A percentile compares a stretch with the other conserved stretches of the same genome.
Evolutionary conservation across 2,888 invertebrate genomes (phyloP).

Genomic region (Zygaena filipendulae): DNA sequence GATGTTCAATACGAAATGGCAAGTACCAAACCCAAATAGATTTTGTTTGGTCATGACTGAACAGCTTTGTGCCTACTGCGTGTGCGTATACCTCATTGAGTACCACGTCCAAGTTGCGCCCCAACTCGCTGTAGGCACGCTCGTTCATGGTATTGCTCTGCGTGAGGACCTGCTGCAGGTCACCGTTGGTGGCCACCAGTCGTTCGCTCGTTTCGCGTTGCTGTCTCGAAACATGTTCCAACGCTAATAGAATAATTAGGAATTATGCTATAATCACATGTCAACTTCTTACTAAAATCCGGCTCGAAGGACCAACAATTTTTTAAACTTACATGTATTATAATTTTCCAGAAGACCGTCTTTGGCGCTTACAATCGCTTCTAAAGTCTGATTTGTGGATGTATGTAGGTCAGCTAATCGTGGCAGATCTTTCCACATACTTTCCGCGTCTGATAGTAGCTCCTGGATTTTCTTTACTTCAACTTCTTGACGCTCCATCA

Average conservation of each 20-base stretch:
- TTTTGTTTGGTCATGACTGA: too few relatives aligned
- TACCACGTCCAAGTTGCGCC: slow-evolving; percentile 63
- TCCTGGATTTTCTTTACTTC: slow-evolving; percentile 48
- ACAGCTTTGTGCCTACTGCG: not conserved
- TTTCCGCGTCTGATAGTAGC: slow-evolving; percentile 48
- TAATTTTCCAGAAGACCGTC: slow-evolving; percentile 17
- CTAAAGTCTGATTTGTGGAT: slow-evolving; percentile 71
- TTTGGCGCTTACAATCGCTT: slow-evolving; percentile 65
- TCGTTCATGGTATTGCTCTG: slow-evolving; percentile 66
- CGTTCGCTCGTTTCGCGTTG: slow-evolving; percentile 63
- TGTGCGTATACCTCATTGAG: slow-evolving; percentile 48
- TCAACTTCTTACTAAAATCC: too few relatives aligned
- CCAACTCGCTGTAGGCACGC: slow-evolving; percentile 63
- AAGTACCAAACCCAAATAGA: too few relatives aligned
- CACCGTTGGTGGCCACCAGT: slow-evolving; percentile 62
- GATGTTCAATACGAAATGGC: too few relatives aligned
- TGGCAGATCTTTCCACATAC: slow-evolving; percentile 62
- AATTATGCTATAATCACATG: too few relatives aligned
- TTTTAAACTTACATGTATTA: too few relatives aligned
- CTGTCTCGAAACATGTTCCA: slow-evolving; percentile 30
- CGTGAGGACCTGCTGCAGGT: slow-evolving; percentile 69
- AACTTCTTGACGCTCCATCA: slow-evolving; percentile 53
- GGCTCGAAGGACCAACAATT: too few relatives aligned
- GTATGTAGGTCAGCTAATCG: slow-evolving; percentile 60
- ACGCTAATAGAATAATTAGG: too few relatives aligned